Evolutionary conservation across 2,797 vertebrate genomes (phyloP).

Genomic region (Anguilla marmorata): DNA sequence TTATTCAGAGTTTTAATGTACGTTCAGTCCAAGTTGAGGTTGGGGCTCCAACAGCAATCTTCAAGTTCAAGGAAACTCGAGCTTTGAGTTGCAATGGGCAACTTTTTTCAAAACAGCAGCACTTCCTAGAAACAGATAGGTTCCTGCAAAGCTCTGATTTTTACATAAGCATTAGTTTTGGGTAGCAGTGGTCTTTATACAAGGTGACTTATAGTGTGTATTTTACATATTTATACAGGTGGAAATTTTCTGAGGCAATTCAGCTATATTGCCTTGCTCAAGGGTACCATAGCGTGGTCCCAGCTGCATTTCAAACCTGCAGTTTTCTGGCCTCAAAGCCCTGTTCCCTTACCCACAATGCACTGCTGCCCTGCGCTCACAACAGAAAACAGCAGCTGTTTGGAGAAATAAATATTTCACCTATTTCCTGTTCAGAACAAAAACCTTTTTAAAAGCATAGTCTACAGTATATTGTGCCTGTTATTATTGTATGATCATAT

Average conservation of each 20-base stretch:
- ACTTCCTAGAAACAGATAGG: not conserved
- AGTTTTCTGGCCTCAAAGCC: constrained; percentile 19
- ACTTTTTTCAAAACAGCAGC: not conserved
- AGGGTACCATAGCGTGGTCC: constrained; percentile 3
- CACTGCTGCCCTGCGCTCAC: not conserved
- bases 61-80: not conserved
- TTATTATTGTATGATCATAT: not conserved
- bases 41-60: not conserved
- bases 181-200: not conserved
- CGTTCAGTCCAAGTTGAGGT: not conserved
- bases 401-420: constrained; percentile 18
- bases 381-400: not conserved
- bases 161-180: not conserved
- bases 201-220: not conserved
- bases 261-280: constrained; percentile 5
- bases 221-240: not conserved
- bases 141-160: not conserved
- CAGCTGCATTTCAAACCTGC: not conserved
- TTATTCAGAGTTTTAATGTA: not conserved
- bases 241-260: constrained; percentile 11
- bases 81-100: not conserved
- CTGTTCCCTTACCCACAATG: not conserved
- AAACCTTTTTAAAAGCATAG: not conserved
- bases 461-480: not conserved
- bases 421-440: constrained; percentile 24